Base-by-base conservation (phyloP, 2,113 vertebrate species). In the Seriola quinqueradiata region DNA sequence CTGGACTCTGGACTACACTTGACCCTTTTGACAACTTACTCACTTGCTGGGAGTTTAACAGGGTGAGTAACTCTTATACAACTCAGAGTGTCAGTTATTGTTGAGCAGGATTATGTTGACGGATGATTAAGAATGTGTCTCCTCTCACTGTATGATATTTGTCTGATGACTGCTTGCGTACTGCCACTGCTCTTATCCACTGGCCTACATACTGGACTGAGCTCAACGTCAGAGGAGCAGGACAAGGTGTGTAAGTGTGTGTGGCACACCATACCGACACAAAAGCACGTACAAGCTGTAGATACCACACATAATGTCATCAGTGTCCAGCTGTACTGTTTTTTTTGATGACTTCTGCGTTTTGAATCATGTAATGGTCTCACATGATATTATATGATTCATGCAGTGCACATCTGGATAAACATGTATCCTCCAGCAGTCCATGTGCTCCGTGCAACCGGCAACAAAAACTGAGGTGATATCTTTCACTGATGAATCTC, bases 151-250 rank as follows among this genome's bases (percentile, higher is more conserved):
- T 52, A 67, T 28, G 21, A 70, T 69, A 74, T 81, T 77, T 77
- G 36, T 69, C 71, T 77, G 38, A 79, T 59, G 82, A 64, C 1
- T 17, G 9, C 59, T 85, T 69, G 70, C 81, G 64, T 69, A 5
- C 58, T 54, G 50, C 48, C 68, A 55, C 2, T 16, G 58, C 32
- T 81, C 71, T 90, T 90, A 88, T 91, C 85, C 70, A 65, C 61
- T 85, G 77, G 14, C 80, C 77, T 76, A 75, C 69, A 89, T 81
- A 71, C 54, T 71, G 34, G 66, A 59, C 61, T 48, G 50, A 81
- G 55, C 36, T 63, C 9, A 61, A 17, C 9, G 2, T 76, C 52
- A 65, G n/a, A 59, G 21, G 40, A 46, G 44, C 13, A 38, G 48
- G n/a, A 28, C 8, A 23, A 55, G 25, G 82, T 68, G 58, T 69